Percentiles rank a stretch among this genome's conserved stretches.
Conservation (phyloP, 1,140 invertebrate species). For the Aphaenogaster ashmeadi region DNA sequence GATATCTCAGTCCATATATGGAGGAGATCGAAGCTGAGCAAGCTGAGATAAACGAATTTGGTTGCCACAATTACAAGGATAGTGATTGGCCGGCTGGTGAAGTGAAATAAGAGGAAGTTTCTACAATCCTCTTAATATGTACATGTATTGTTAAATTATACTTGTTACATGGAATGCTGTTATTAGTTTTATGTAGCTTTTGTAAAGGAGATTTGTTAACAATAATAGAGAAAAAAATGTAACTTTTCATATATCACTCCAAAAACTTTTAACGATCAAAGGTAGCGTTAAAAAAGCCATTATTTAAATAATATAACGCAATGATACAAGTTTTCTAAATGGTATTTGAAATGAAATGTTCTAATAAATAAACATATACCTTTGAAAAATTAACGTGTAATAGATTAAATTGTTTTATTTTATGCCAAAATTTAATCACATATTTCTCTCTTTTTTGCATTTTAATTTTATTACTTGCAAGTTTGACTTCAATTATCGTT, state of each 20-base stretch:
- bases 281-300: not conserved
- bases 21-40: slow-evolving; percentile 61
- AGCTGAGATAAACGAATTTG: slow-evolving; percentile 70
- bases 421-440: not conserved
- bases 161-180: not conserved
- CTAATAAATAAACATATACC: not conserved
- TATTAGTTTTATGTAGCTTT: not conserved
- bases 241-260: not conserved
- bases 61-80: slow-evolving; percentile 59
- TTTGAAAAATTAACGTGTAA: not conserved
- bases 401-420: not conserved
- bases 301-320: not conserved
- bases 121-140: not conserved
- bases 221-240: not conserved
- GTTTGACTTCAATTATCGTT: slow-evolving; percentile 1
- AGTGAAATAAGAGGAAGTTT: slow-evolving; percentile 35
- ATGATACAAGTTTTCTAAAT: not conserved
- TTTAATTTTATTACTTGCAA: slow-evolving; percentile 22
- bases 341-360: not conserved
- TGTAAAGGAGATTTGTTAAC: not conserved
- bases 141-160: not conserved
- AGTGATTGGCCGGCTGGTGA: slow-evolving; percentile 27
- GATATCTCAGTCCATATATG: slow-evolving; percentile 64
- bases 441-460: not conserved
- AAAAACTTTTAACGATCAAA: not conserved